Percentiles rank a stretch among this genome's conserved stretches.
Evolutionary conservation across 1,140 invertebrate species (phyloP).

Genomic region (Neodiprion fabricii): DNA sequence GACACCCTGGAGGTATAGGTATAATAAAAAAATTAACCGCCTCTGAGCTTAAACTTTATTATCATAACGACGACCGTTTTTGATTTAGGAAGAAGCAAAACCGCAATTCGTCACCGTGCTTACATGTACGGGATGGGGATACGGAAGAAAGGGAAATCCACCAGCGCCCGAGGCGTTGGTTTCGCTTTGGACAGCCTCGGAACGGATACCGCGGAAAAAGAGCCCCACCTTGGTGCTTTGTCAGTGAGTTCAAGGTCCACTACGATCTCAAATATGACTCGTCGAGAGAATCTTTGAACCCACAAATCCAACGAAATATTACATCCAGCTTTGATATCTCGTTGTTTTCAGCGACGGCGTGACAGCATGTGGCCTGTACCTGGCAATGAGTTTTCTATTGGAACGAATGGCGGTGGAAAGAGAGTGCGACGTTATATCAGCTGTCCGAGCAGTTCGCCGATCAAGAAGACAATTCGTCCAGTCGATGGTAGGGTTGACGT

Average conservation of each 20-base stretch:
- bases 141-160: background rate
- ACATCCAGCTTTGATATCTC: constrained; percentile 13
- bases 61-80: background rate
- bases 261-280: constrained; percentile 3
- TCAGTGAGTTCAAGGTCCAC: constrained; percentile 21
- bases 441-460: constrained; percentile 33
- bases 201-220: constrained; percentile 16
- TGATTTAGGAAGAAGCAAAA: background rate
- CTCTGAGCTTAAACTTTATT: background rate
- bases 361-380: constrained; percentile 38
- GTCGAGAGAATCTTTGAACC: constrained; percentile 10
- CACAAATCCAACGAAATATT: constrained; percentile 8
- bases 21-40: background rate
- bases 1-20: constrained; percentile 32
- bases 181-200: background rate
- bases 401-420: constrained; percentile 40
- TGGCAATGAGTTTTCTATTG: constrained; percentile 36
- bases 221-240: constrained; percentile 23
- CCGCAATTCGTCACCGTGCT: background rate
- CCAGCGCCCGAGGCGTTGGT: background rate
- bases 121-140: background rate
- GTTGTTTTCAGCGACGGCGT: constrained; percentile 34
- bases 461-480: constrained; percentile 35
- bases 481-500: constrained; percentile 32
- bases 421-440: constrained; percentile 40